Evolutionary conservation across 1,140 invertebrate species (phyloP).

Genomic region (Drosophila saltans): DNA sequence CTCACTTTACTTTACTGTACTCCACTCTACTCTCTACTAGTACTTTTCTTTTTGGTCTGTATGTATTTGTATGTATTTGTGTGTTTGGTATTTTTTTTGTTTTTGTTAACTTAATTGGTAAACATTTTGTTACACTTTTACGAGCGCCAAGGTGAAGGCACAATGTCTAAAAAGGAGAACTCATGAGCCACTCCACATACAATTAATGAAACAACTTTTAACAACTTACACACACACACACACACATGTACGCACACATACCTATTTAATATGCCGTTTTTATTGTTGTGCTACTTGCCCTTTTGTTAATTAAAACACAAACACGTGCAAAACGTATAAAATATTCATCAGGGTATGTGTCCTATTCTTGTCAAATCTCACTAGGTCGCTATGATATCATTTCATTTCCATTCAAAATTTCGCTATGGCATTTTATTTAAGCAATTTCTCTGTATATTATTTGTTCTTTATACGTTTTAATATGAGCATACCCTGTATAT

Average conservation of each 20-base stretch:
- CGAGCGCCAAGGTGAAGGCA: constrained; percentile 69
- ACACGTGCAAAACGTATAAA: constrained; percentile 75
- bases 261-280: constrained; percentile 72
- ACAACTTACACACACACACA: constrained; percentile 33
- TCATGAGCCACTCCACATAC: constrained; percentile 32
- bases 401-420: constrained; percentile 19
- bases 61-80: background rate
- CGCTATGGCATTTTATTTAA: constrained; percentile 3
- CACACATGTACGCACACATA: constrained; percentile 1
- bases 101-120: constrained; percentile 80
- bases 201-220: constrained; percentile 63
- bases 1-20: constrained; percentile 24
- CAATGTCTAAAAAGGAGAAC: constrained; percentile 31
- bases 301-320: constrained; percentile 81
- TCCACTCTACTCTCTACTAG: no score
- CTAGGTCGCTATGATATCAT: constrained; percentile 17
- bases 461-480: constrained; percentile 10
- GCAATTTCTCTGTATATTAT: constrained; percentile 2
- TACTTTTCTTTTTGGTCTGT: background rate
- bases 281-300: constrained; percentile 64
- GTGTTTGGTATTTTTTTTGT: constrained; percentile 1
- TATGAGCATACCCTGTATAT: constrained; percentile 9
- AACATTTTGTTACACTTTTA: constrained; percentile 81
- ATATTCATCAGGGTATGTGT: constrained; percentile 58
- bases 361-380: constrained; percentile 22